These are phyloP conservation scores for Macaca fascicularis DNA, from an alignment of 2,113 vertebrate species.

Conservation along the genomic window T2T-MFA8v1.1 NC_088390.1:45716001-45716500, in stretches of 20 bases:
- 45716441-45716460: slow-evolving; percentile 64
- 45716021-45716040: slow-evolving; percentile 67
- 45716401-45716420: slow-evolving; percentile 80
- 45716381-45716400: slow-evolving; percentile 79
- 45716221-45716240: slow-evolving; percentile 79
- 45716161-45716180: slow-evolving; percentile 55
- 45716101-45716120: slow-evolving; percentile 57
- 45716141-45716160: slow-evolving; percentile 50
- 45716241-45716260: slow-evolving; percentile 84
- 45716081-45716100: slow-evolving; percentile 74
- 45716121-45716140: slow-evolving; percentile 59
- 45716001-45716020: slow-evolving; percentile 61
- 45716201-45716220: slow-evolving; percentile 83
- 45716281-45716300: slow-evolving; percentile 88
- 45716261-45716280: slow-evolving; percentile 85
- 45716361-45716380: slow-evolving; percentile 86
- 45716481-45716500: slow-evolving; percentile 5
- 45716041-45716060: slow-evolving; percentile 72
- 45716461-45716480: neutral
- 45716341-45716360: slow-evolving; percentile 88
- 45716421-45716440: slow-evolving; percentile 68
- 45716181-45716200: slow-evolving; percentile 83
- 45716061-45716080: slow-evolving; percentile 21
- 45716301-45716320: slow-evolving; percentile 85
- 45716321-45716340: slow-evolving; percentile 75